Evolutionary conservation across 2,797 vertebrate genomes (phyloP).

Genomic region (Sparus aurata): DNA sequence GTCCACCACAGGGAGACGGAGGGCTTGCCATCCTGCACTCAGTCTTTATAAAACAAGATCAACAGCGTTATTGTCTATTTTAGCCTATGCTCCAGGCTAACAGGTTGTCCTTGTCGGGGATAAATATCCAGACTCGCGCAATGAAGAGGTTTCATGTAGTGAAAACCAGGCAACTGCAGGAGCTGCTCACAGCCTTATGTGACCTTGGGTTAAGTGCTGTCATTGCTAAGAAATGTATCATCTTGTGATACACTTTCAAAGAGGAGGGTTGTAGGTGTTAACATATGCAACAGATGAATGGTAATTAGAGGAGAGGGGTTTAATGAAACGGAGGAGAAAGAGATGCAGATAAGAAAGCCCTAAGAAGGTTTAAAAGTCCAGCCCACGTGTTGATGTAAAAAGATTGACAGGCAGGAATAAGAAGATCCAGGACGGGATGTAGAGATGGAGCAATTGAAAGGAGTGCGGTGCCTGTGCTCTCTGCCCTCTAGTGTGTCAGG

Average conservation of each 20-base stretch:
- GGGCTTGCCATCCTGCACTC: slow-evolving; percentile 5
- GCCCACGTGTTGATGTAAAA: not conserved
- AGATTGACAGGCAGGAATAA: slow-evolving; percentile 33
- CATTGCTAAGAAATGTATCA: slow-evolving; percentile 13
- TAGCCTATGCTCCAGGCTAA: slow-evolving; percentile 1
- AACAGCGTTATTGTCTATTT: slow-evolving; percentile 31
- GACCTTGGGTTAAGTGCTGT: slow-evolving; percentile 31
- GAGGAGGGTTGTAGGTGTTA: not conserved
- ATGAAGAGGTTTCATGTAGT: not conserved
- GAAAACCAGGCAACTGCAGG: not conserved
- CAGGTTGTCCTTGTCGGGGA: slow-evolving; percentile 2
- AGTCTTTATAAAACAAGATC: slow-evolving; percentile 8
- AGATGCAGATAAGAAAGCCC: slow-evolving; percentile 7
- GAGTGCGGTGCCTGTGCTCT: slow-evolving; percentile 41
- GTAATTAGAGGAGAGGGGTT: not conserved
- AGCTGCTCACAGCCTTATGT: not conserved
- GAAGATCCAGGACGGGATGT: slow-evolving; percentile 26
- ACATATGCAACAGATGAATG: not conserved
- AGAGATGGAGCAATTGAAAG: slow-evolving; percentile 54
- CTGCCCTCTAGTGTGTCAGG: slow-evolving; percentile 66
- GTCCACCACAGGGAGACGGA: not conserved
- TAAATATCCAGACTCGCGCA: not conserved
- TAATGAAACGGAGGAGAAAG: not conserved
- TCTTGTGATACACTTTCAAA: not conserved
- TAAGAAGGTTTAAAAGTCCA: not conserved